phyloP scores from a whole-genome alignment of 1,140 invertebrate species.

The Drosophila nigromelanica region DNA sequence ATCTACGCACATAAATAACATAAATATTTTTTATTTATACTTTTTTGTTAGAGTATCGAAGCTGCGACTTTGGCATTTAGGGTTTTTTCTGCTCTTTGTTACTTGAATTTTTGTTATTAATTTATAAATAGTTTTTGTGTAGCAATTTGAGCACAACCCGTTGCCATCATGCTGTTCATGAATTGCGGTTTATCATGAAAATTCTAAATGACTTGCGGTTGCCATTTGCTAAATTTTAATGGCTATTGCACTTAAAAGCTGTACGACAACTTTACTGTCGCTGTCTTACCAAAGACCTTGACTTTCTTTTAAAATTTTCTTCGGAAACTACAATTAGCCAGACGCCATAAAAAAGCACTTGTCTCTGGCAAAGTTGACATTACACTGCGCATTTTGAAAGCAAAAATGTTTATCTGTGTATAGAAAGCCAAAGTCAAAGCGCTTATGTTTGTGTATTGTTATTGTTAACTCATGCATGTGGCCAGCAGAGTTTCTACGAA shows the following conservation, averaged over 20 bases:
- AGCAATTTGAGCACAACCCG: constrained; percentile 39
- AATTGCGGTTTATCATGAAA: constrained; percentile 68
- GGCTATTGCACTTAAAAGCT: constrained; percentile 27
- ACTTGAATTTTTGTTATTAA: constrained; percentile 54
- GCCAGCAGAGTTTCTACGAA: constrained; percentile 44
- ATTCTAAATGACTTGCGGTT: constrained; percentile 73
- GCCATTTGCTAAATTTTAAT: constrained; percentile 66
- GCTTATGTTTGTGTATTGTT: constrained; percentile 47
- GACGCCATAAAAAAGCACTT: constrained; percentile 51
- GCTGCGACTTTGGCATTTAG: constrained; percentile 18
- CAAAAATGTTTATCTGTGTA: constrained; percentile 57
- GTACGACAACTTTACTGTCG: constrained; percentile 53
- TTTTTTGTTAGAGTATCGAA: constrained; percentile 28
- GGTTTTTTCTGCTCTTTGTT: constrained; percentile 33
- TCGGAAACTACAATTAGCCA: constrained; percentile 53
- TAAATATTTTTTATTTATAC: background rate
- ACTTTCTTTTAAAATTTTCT: constrained; percentile 75
- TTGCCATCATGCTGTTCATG: constrained; percentile 38
- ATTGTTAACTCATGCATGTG: constrained; percentile 59
- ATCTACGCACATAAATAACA: background rate
- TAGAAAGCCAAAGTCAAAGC: constrained; percentile 66
- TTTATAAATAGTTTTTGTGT: constrained; percentile 71
- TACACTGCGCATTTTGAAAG: constrained; percentile 64
- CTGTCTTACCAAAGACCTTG: constrained; percentile 66
- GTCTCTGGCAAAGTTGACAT: constrained; percentile 54